A percentile compares a stretch with the other conserved stretches of the same genome.
phyloP scores from a whole-genome alignment of 37 sponge, comb jelly and placozoan species.

The Aphrocallistes beatrix region DNA sequence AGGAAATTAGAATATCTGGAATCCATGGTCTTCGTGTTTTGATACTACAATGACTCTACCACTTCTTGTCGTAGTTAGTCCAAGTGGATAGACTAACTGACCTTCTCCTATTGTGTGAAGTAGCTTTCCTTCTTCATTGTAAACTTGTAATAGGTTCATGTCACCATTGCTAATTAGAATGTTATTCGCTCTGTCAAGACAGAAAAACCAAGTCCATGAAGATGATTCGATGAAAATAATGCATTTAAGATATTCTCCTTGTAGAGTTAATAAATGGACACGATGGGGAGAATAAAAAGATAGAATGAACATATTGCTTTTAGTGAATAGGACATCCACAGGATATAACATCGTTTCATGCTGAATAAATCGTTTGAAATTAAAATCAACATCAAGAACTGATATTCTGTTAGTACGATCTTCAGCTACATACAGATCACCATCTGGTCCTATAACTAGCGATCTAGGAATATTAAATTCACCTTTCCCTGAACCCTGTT shows the following conservation, averaged over 20 bases:
- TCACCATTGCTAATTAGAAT: not conserved
- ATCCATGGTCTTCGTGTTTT: not conserved
- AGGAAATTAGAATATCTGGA: not conserved
- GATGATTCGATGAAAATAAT: not conserved
- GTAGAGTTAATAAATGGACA: not conserved
- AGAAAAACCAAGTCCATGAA: not conserved
- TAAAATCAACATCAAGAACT: not conserved
- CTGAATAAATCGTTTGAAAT: not conserved
- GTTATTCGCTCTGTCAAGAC: not conserved
- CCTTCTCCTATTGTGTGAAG: not conserved
- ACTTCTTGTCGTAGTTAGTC: not conserved
- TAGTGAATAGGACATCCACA: not conserved
- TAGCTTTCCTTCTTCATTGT: not conserved
- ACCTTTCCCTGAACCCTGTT: not conserved
- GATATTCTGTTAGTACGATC: not conserved
- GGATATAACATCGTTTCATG: not conserved
- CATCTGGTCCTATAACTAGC: not conserved
- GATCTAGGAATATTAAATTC: not conserved
- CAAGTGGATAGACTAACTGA: too few relatives aligned
- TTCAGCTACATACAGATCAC: not conserved
- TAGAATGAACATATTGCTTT: not conserved
- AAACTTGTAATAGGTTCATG: not conserved
- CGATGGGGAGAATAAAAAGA: not conserved
- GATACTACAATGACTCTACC: not conserved
- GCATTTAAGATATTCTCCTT: not conserved